Evolutionary conservation across 2,113 vertebrate species (phyloP).

Genomic region (Lipophrys pholis): DNA sequence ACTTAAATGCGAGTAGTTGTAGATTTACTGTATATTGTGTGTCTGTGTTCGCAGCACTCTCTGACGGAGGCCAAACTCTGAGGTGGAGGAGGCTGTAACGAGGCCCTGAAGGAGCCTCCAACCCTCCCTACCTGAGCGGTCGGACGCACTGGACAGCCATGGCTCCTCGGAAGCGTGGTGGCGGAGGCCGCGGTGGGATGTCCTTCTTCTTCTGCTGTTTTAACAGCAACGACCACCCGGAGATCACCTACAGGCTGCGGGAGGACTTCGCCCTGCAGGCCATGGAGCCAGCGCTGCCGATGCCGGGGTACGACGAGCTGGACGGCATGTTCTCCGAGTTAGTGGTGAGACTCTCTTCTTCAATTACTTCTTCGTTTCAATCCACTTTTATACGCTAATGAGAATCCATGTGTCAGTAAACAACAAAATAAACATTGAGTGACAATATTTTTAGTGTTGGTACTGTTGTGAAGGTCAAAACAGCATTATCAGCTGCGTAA

Average conservation of each 20-base stretch:
- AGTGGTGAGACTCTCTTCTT: conserved; percentile 87
- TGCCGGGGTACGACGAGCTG: conserved; percentile 93
- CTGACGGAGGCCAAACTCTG: conserved; percentile 75
- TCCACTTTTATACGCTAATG: neutral
- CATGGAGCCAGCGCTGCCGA: conserved; percentile 94
- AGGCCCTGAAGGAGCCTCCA: conserved; percentile 72
- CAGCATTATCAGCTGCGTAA: too few relatives aligned
- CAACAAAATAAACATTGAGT: too few relatives aligned
- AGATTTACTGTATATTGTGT: neutral
- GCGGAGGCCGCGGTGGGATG: conserved; percentile 84
- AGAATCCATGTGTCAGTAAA: neutral
- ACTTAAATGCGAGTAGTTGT: too few relatives aligned
- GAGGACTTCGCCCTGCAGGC: conserved; percentile 96
- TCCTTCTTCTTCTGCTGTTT: conserved; percentile 99
- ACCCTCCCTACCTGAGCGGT: conserved; percentile 74
- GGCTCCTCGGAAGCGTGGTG: conserved; percentile 93
- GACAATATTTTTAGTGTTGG: too few relatives aligned
- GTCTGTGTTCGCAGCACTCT: conserved; percentile 66
- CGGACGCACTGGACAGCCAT: conserved; percentile 79
- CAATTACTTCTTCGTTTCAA: neutral
- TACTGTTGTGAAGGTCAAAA: too few relatives aligned
- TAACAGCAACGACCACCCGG: conserved; percentile 93
- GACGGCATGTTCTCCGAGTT: conserved; percentile 95
- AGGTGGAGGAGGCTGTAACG: conserved; percentile 73
- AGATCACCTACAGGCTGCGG: conserved; percentile 96